Base-by-base conservation (phyloP, 1,140 invertebrate species). In the Microvelia longipes region DNA sequence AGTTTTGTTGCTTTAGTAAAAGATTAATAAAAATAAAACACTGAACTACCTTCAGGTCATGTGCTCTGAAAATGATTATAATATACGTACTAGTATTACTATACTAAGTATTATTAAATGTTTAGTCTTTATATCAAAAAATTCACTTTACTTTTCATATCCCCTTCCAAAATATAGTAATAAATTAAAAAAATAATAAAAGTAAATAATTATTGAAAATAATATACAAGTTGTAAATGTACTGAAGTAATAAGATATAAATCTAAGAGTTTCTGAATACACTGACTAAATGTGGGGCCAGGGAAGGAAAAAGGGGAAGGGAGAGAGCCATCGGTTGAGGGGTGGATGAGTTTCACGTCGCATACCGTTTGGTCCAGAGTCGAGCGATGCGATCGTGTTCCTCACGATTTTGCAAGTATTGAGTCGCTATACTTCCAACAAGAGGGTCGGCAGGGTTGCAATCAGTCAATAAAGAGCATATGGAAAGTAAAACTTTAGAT, bases 351-450 rank as follows among this genome's bases (percentile, higher is more conserved):
- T 50, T 50, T 93, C 91, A 95, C 85, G 93, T 94, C 70, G 94
- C 93, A 80, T 96, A 99, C 76, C 95, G 87, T 81, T 98, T 98
- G 75, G 96, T 98, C 96, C 96, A 99, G 73, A 96, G 87, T 78
- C 95, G 87, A 73, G 96, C 96, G 80, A 96, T 96, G 78, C 94
- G 89, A 83, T 99, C 96, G 78, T 98, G 96, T 80, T 98, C 95
- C 81, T 96, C 92, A 69, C 95, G 85, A 82, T 98, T 98, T 80
- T 96, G 93, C 74, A 97, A 84, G 83, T 96, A 98, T 85, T 98
- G 94, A 73, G 94, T 96, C 50, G 96, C 96, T 83, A 99, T 98
- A 80, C 93, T 97, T 69, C 95, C 95, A 60, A 98, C 96, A 76
- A 98, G 81, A 2, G 96, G 96, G 85, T 98, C 96, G 76, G 93